A percentile compares a stretch with the other conserved stretches of the same genome.
Conservation (phyloP, 2,797 vertebrate genomes). For the Melanogrammus aeglefinus region DNA sequence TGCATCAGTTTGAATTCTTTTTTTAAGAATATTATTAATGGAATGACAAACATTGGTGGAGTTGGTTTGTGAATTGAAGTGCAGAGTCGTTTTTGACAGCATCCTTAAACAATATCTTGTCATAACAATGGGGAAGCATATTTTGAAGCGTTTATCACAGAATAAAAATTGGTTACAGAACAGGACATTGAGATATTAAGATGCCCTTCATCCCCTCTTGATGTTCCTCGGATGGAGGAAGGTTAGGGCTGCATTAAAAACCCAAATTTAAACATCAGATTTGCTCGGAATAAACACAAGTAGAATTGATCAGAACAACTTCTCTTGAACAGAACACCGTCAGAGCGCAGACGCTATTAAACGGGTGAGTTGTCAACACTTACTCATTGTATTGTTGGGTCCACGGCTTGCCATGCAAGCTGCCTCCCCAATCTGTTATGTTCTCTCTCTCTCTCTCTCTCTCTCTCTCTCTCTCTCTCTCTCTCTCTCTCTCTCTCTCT, state of each 20-base stretch:
- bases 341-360: constrained; percentile 25
- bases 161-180: neutral
- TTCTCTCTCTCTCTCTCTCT: neutral
- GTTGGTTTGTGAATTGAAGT: no score
- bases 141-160: neutral
- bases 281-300: no score
- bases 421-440: constrained; percentile 37
- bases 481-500: neutral
- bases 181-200: no score
- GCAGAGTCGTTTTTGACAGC: neutral
- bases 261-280: no score
- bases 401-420: constrained; percentile 34
- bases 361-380: constrained; percentile 35
- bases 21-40: no score
- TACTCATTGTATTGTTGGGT: constrained; percentile 38
- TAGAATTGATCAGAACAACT: constrained; percentile 14
- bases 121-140: no score
- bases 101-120: neutral
- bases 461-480: no score
- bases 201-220: no score
- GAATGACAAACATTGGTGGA: no score
- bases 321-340: no score
- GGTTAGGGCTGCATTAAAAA: no score
- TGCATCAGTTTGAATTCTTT: neutral
- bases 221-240: no score